phyloP scores from a whole-genome alignment of 1,140 invertebrate genomes.

The Drosophila virilis region DNA sequence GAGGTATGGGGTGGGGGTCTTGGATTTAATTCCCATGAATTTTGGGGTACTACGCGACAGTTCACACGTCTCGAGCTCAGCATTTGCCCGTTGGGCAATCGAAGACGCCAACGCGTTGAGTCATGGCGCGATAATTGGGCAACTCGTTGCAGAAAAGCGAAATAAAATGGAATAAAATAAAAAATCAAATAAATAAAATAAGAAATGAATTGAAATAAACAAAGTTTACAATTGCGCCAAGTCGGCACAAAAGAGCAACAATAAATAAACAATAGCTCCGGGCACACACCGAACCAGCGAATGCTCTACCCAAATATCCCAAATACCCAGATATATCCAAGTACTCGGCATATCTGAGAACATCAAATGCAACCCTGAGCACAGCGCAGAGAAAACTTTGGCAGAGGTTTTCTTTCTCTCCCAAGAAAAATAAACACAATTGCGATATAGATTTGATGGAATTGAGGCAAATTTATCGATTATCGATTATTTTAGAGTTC shows the following conservation, averaged over 20 bases:
- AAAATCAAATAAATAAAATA: neutral
- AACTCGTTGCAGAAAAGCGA: neutral
- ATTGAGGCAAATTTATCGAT: too few species aligned
- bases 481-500: too few species aligned
- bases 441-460: too few species aligned
- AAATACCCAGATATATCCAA: too few species aligned
- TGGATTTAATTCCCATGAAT: neutral
- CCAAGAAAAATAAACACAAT: too few species aligned
- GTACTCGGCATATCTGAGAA: too few species aligned
- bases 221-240: constrained; percentile 54
- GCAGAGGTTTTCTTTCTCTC: too few species aligned
- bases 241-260: constrained; percentile 44
- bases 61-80: constrained; percentile 23
- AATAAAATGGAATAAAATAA: neutral
- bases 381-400: too few species aligned
- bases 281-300: constrained; percentile 1
- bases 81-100: neutral
- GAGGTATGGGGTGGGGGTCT: too few species aligned
- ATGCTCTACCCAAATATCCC: neutral
- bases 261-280: neutral
- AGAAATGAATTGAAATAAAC: constrained; percentile 37
- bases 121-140: constrained; percentile 40
- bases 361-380: too few species aligned
- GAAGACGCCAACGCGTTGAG: constrained; percentile 31
- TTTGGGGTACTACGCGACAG: constrained; percentile 8